A percentile compares a stretch with the other conserved stretches of the same genome.
phyloP scores from a whole-genome alignment of 2,888 invertebrate species.

The Drosophila borealis region DNA sequence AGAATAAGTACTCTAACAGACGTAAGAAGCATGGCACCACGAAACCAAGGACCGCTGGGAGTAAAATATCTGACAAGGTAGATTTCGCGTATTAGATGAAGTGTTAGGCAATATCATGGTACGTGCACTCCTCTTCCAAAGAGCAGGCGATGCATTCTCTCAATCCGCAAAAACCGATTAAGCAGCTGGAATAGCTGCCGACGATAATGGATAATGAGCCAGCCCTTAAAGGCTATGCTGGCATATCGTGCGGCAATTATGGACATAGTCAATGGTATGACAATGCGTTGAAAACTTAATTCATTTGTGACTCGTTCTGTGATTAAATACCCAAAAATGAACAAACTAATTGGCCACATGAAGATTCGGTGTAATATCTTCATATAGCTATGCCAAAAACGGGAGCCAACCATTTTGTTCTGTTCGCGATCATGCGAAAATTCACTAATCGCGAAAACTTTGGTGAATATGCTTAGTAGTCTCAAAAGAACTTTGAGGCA shows the following conservation, averaged over 20 bases:
- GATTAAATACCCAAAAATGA: neutral
- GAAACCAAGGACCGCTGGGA: fast-evolving
- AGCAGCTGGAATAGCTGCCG: neutral
- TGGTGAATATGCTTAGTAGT: conserved; percentile 1
- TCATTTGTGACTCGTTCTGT: neutral
- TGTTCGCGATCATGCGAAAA: conserved; percentile 5
- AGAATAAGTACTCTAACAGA: neutral
- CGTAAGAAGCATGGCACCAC: neutral
- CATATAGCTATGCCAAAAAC: conserved; percentile 3
- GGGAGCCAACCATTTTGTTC: neutral
- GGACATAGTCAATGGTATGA: fast-evolving
- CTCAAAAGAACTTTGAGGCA: neutral
- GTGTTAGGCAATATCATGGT: neutral
- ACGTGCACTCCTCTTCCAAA: conserved; percentile 2
- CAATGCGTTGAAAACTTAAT: conserved; percentile 2
- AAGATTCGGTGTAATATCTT: neutral
- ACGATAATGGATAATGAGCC: neutral
- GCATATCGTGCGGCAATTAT: neutral
- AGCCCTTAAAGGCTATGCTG: neutral
- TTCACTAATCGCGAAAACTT: conserved; percentile 3
- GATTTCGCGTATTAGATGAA: neutral
- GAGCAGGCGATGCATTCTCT: conserved; percentile 2
- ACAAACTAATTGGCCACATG: neutral
- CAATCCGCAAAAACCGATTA: neutral
- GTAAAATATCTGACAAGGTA: neutral